phyloP scores from a whole-genome alignment of 1,140 invertebrate species.

The Zeugodacus cucurbitae region DNA sequence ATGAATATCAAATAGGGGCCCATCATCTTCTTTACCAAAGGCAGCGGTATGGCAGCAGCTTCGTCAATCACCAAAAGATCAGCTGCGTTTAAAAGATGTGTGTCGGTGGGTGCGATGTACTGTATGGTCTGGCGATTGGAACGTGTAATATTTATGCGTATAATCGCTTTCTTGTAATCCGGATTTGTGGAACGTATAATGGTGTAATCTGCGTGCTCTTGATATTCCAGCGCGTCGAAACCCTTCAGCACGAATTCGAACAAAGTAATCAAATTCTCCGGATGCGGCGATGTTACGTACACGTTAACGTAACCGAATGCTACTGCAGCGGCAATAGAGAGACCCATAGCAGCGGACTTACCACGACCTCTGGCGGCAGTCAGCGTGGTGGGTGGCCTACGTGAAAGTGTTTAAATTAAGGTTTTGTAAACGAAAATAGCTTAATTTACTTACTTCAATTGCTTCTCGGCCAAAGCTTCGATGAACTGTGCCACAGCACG shows the following conservation, averaged over 20 bases:
- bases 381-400: constrained; percentile 88
- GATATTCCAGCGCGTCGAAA: constrained; percentile 93
- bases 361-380: constrained; percentile 97
- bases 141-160: constrained; percentile 90
- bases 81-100: constrained; percentile 88
- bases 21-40: constrained; percentile 89
- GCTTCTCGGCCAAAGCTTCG: constrained; percentile 94
- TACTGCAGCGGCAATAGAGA: constrained; percentile 88
- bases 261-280: constrained; percentile 97
- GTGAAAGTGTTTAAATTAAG: not conserved
- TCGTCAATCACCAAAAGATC: constrained; percentile 98
- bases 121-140: constrained; percentile 98
- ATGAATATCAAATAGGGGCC: constrained; percentile 96
- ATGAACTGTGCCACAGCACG: constrained; percentile 94
- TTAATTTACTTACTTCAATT: constrained; percentile 65
- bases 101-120: constrained; percentile 95
- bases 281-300: constrained; percentile 97
- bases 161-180: constrained; percentile 96
- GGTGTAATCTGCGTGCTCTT: constrained; percentile 97
- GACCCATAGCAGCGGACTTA: constrained; percentile 97
- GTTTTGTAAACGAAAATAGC: not conserved
- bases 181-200: constrained; percentile 96
- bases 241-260: constrained; percentile 99
- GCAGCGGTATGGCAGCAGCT: constrained; percentile 97
- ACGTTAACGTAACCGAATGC: constrained; percentile 96